Percentiles rank a stretch among this genome's conserved stretches.
Evolutionary conservation across 1,140 invertebrate species (phyloP).

Genomic region (Drosophila busckii): DNA sequence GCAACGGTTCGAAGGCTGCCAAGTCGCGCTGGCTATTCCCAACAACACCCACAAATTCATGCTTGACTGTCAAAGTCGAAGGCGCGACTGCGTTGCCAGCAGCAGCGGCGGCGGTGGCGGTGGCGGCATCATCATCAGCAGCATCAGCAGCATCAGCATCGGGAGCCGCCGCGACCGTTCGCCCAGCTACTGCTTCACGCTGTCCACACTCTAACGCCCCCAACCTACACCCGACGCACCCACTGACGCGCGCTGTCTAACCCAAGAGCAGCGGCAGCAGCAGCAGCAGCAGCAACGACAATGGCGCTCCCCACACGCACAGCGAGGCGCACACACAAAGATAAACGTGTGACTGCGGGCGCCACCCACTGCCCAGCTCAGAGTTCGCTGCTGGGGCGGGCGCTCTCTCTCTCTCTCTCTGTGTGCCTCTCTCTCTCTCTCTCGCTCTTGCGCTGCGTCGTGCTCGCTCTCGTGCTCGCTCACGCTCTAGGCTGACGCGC

Average conservation of each 20-base stretch:
- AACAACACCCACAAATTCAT: neutral
- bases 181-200: neutral
- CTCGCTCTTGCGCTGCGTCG: neutral
- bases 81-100: conserved; percentile 29
- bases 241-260: neutral
- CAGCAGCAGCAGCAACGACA: conserved; percentile 23
- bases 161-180: conserved; percentile 15
- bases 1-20: conserved; percentile 23
- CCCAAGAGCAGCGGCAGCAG: neutral
- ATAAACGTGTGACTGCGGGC: conserved; percentile 16
- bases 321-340: conserved; percentile 8
- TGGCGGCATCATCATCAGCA: neutral
- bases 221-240: no score
- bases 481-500: conserved; percentile 1
- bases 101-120: conserved; percentile 4
- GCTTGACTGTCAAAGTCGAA: conserved; percentile 24
- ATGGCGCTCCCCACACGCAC: conserved; percentile 4
- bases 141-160: conserved; percentile 1
- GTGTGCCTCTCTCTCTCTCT: neutral
- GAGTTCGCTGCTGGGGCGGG: neutral
- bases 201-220: no score
- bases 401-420: neutral
- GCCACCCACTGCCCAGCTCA: conserved; percentile 30
- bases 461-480: conserved; percentile 1
- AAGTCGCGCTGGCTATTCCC: neutral